Evolutionary conservation across 2,113 vertebrate genomes (phyloP), one percentile per base, ranked within the genome.

Genomic region (Chinchilla lanigera): DNA sequence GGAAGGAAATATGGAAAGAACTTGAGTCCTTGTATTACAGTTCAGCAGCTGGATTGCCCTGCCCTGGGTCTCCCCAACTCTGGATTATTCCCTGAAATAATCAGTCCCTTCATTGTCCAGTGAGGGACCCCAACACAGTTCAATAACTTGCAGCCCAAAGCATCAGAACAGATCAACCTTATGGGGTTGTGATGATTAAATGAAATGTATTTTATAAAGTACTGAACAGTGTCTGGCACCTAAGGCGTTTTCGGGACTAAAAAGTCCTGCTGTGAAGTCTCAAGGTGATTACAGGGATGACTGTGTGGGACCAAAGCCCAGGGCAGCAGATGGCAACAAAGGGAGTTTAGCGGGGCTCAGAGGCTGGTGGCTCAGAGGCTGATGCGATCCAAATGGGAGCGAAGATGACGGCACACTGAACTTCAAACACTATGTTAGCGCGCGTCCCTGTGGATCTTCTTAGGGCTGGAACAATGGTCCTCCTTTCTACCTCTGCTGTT

Each of bases 401-500:
- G 0, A 38, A 63, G n/a, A 65, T 30, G 73, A 54, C 0, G 0
- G 33, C 4, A 83, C 13, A 60, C 16, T 22, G 73, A 81, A 63
- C 81, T 54, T 86, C 41, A 38, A 71, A 71, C 88, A n/a, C 28
- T 2, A 12, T 35, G 60, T 52, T 7, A 22, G 54, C 3, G 26
- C 86, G 56, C 14, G 8, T 77, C 65, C 44, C 22, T 24, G 4
- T n/a, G 95, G 77, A n/a, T 52, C 92, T 54, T 71, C 56, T 4
- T 13, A 3, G 69, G 60, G 24, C 44, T 69, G 28, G 44, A 20
- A 82, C 92, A 50, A 7, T 81, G n/a, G 71, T 47, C 54, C 47
- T 82, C 61, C 67, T 88, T 47, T 83, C 73, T n/a, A n/a, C 52
- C 85, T 28, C 89, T 88, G 86, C 83, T 81, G 71, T 38, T 77